phyloP scores from a whole-genome alignment of 2,113 vertebrate species.

The Carassius carassius region DNA sequence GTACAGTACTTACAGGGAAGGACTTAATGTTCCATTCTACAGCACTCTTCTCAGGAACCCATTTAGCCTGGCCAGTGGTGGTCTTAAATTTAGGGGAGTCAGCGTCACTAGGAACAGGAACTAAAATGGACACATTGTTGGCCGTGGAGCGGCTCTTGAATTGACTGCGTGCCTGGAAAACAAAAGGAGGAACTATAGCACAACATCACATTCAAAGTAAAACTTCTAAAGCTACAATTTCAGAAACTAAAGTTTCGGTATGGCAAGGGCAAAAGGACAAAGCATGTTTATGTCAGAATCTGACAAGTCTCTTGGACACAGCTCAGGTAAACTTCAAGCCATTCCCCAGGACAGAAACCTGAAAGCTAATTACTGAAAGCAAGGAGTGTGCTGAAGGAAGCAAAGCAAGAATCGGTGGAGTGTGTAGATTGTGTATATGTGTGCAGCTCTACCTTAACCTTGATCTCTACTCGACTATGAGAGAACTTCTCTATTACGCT shows the following conservation, averaged over 20 bases:
- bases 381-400: not conserved
- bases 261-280: constrained; percentile 33
- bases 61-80: constrained; percentile 78
- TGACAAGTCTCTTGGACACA: constrained; percentile 13
- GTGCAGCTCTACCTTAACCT: constrained; percentile 76
- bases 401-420: constrained; percentile 10
- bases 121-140: constrained; percentile 79
- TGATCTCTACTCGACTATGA: constrained; percentile 83
- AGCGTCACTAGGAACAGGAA: constrained; percentile 80
- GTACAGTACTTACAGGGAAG: constrained; percentile 74
- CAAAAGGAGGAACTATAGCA: constrained; percentile 3
- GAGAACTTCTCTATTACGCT: constrained; percentile 82
- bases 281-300: constrained; percentile 26
- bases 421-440: constrained; percentile 33
- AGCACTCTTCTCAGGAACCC: constrained; percentile 78
- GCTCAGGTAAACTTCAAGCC: constrained; percentile 34
- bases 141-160: constrained; percentile 81
- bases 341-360: constrained; percentile 1
- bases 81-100: constrained; percentile 83
- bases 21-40: constrained; percentile 82
- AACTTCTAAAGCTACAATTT: not conserved
- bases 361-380: constrained; percentile 27
- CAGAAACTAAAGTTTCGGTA: not conserved
- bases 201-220: not conserved
- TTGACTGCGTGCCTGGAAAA: constrained; percentile 77